These are phyloP conservation scores for Neelides folsomi DNA, from an alignment of 2,888 invertebrate species.

Conservation along the genomic window DNA sequence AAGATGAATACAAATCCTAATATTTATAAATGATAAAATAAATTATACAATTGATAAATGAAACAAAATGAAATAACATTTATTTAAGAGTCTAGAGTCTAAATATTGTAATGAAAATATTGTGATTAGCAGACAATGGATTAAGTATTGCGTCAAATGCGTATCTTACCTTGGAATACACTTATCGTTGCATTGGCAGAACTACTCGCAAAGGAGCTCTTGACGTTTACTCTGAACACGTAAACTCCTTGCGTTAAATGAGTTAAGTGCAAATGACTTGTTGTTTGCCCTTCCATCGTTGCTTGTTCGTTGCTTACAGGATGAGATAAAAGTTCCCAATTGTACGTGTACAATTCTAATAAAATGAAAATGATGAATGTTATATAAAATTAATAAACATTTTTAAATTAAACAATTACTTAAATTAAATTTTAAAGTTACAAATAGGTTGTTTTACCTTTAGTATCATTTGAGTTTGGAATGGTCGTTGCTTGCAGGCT, in stretches of 20 bases:
- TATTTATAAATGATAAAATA: too few relatives aligned
- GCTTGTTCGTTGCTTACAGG: constrained; percentile 61
- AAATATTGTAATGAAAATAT: background rate
- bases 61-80: too few relatives aligned
- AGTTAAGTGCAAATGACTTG: constrained; percentile 65
- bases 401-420: too few relatives aligned
- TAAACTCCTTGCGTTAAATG: constrained; percentile 77
- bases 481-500: constrained; percentile 68
- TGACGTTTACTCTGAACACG: constrained; percentile 70
- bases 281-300: constrained; percentile 66
- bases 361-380: constrained; percentile 6
- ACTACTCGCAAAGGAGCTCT: constrained; percentile 61
- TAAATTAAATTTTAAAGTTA: too few relatives aligned
- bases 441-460: too few relatives aligned
- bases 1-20: too few relatives aligned
- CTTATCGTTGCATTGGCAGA: constrained; percentile 85
- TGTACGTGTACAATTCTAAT: constrained; percentile 44
- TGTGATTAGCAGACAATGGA: background rate
- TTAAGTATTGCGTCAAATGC: background rate
- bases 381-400: too few relatives aligned
- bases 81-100: background rate
- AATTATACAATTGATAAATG: too few relatives aligned
- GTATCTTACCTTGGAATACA: constrained; percentile 54
- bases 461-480: constrained; percentile 46
- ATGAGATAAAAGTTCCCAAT: constrained; percentile 73